These are phyloP conservation scores for Litocranius walleri DNA, from an alignment of 2,113 vertebrate species.

Conservation along the genomic window DNA sequence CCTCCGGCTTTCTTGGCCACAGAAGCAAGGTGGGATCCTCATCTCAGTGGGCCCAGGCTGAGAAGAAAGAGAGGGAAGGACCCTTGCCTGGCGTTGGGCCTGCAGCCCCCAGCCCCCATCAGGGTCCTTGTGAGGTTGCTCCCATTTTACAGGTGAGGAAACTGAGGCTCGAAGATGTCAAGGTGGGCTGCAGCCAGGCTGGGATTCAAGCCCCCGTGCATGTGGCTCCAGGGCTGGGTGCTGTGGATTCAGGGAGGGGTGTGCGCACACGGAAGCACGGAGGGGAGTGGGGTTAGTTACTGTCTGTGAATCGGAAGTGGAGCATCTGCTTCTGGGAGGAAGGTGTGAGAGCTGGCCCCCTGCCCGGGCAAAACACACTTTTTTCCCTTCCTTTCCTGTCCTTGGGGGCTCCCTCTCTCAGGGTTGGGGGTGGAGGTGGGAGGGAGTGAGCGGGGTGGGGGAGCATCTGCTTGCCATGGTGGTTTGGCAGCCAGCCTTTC, in stretches of 20 bases:
- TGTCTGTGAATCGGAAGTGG: not conserved
- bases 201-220: not conserved
- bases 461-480: not conserved
- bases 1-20: not conserved
- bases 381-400: not conserved
- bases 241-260: not conserved
- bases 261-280: not conserved
- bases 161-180: not conserved
- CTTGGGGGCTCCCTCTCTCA: not conserved
- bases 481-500: not conserved
- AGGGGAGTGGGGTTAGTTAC: no score
- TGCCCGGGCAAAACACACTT: constrained; percentile 14
- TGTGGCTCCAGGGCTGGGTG: not conserved
- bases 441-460: not conserved
- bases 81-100: not conserved
- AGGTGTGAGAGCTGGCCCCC: constrained; percentile 18
- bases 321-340: not conserved
- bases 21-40: not conserved
- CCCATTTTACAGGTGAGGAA: not conserved
- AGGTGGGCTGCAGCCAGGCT: not conserved
- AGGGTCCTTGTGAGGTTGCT: not conserved
- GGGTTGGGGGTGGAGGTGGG: not conserved
- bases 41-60: not conserved
- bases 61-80: not conserved
- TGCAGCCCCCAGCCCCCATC: not conserved